Conservation (phyloP, 2,888 invertebrate genomes). For the Pristionchus japonicus region DNA sequence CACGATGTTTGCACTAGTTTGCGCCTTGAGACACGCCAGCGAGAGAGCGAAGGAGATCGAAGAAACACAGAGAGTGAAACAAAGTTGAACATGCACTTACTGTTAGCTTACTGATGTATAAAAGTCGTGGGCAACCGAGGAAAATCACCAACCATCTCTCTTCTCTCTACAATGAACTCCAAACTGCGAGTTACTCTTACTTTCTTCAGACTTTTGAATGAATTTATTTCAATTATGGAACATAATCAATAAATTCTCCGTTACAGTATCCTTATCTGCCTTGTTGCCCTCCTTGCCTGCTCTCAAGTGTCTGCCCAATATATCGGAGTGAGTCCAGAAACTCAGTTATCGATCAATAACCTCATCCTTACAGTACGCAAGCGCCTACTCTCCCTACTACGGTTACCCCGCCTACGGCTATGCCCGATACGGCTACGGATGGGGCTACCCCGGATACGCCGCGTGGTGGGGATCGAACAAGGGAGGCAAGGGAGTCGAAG, state of each 20-base stretch:
- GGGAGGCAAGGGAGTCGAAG: conserved; percentile 12
- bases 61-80: neutral
- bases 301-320: neutral
- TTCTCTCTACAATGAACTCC: conserved; percentile 19
- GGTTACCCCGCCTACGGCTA: neutral
- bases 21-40: neutral
- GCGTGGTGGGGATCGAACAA: conserved; percentile 21
- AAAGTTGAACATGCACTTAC: neutral
- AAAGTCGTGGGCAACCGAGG: neutral
- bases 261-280: neutral
- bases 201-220: neutral
- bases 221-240: neutral
- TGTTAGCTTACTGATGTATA: neutral
- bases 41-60: neutral
- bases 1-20: neutral
- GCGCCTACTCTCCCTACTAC: neutral
- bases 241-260: neutral
- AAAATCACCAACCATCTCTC: neutral
- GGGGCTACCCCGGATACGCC: conserved; percentile 11
- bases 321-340: neutral
- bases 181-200: neutral
- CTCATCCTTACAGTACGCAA: neutral
- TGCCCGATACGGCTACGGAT: neutral
- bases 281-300: neutral
- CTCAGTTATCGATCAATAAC: neutral